Percentiles rank a stretch among this genome's conserved stretches.
Conservation (phyloP, 1,140 invertebrate genomes). For the Chironomus striatipennis region DNA sequence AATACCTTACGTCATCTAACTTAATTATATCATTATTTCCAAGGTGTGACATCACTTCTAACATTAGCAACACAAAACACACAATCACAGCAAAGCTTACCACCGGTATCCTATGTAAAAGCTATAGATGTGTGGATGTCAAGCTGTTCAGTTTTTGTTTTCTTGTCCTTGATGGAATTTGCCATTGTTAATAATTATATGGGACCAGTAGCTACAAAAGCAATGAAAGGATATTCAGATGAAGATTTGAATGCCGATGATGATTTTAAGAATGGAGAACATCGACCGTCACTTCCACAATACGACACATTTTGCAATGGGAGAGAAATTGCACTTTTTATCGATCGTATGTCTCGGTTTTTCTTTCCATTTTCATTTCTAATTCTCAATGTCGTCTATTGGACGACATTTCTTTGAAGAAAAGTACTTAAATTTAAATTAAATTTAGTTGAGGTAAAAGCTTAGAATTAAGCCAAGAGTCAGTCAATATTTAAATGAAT, state of each 20-base stretch:
- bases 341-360: slow-evolving; percentile 77
- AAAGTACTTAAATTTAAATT: no score
- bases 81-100: slow-evolving; percentile 81
- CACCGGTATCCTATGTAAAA: slow-evolving; percentile 84
- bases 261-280: slow-evolving; percentile 54
- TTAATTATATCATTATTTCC: neutral
- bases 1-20: neutral
- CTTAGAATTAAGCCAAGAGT: no score
- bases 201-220: slow-evolving; percentile 77
- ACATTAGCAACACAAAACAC: slow-evolving; percentile 76
- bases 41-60: slow-evolving; percentile 69
- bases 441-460: no score
- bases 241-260: slow-evolving; percentile 69
- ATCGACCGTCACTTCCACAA: slow-evolving; percentile 50
- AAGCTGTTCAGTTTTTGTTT: slow-evolving; percentile 85
- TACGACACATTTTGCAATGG: slow-evolving; percentile 80
- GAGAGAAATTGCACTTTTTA: slow-evolving; percentile 72
- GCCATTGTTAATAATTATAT: slow-evolving; percentile 88
- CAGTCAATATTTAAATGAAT: no score
- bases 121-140: slow-evolving; percentile 93
- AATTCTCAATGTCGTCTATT: slow-evolving; percentile 79
- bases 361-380: slow-evolving; percentile 85
- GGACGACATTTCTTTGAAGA: slow-evolving; percentile 64
- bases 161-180: slow-evolving; percentile 87
- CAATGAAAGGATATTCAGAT: slow-evolving; percentile 84